Conservation (phyloP, 2,113 vertebrate species). For the Bufo bufo region DNA sequence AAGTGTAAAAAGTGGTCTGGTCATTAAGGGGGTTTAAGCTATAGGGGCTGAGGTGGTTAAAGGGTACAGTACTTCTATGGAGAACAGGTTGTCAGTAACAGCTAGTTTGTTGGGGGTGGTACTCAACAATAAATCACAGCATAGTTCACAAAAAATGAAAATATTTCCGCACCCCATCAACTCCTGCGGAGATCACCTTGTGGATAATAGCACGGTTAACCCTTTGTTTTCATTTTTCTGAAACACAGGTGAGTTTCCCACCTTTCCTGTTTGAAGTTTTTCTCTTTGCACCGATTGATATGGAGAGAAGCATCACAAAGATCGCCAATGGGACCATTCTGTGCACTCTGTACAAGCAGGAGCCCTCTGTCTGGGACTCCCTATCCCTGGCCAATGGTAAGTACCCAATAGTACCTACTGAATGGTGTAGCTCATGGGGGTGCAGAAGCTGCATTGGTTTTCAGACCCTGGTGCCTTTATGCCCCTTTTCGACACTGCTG, state of each 20-base stretch:
- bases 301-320: conserved; percentile 81
- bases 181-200: too few species aligned
- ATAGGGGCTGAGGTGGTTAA: too few species aligned
- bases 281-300: conserved; percentile 82
- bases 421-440: not conserved
- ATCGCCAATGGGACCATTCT: conserved; percentile 79
- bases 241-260: conserved; percentile 82
- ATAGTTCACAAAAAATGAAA: too few species aligned
- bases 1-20: too few species aligned
- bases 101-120: too few species aligned
- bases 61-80: too few species aligned
- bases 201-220: not conserved
- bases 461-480: too few species aligned
- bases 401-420: conserved; percentile 25
- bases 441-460: not conserved
- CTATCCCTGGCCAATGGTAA: conserved; percentile 74
- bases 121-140: too few species aligned
- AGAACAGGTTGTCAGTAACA: too few species aligned
- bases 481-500: too few species aligned
- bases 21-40: too few species aligned
- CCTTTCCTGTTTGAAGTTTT: conserved; percentile 90
- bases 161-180: too few species aligned
- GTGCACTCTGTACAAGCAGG: conserved; percentile 85
- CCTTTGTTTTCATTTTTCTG: not conserved
- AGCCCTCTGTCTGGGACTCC: conserved; percentile 76